These are phyloP conservation scores for Liodrosophila aerea DNA, from an alignment of 2,888 invertebrate genomes.

Conservation along the genomic window DNA sequence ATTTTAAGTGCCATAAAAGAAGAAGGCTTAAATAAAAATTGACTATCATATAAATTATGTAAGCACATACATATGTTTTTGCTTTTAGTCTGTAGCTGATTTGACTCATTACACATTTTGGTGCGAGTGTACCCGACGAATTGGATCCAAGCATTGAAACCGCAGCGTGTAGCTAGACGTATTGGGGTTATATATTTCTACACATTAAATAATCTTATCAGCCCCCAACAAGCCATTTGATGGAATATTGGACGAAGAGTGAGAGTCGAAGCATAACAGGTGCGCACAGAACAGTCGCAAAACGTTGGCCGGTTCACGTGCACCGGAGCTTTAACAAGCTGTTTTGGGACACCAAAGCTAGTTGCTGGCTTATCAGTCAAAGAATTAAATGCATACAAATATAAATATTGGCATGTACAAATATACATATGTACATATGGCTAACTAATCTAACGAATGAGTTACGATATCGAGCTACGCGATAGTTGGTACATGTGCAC, in stretches of 20 bases:
- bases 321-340: constrained; percentile 28
- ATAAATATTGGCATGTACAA: background rate
- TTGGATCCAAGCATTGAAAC: constrained; percentile 20
- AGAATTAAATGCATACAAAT: constrained; percentile 22
- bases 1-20: constrained; percentile 77
- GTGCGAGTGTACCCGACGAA: constrained; percentile 47
- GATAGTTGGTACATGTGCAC: constrained; percentile 52
- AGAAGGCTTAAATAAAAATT: constrained; percentile 57
- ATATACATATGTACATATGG: constrained; percentile 14
- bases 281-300: constrained; percentile 46
- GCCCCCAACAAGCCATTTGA: constrained; percentile 49
- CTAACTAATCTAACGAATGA: constrained; percentile 55
- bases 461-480: constrained; percentile 37
- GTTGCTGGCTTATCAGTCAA: constrained; percentile 49
- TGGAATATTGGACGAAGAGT: constrained; percentile 31
- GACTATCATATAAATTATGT: constrained; percentile 30
- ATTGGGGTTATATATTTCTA: constrained; percentile 52
- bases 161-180: constrained; percentile 20
- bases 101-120: constrained; percentile 40
- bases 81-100: constrained; percentile 15
- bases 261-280: constrained; percentile 50
- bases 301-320: constrained; percentile 41
- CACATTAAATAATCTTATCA: constrained; percentile 64
- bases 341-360: constrained; percentile 25
- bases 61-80: constrained; percentile 17